Conservation (phyloP, 2,888 invertebrate species). For the Quadroppia sp. region DNA sequence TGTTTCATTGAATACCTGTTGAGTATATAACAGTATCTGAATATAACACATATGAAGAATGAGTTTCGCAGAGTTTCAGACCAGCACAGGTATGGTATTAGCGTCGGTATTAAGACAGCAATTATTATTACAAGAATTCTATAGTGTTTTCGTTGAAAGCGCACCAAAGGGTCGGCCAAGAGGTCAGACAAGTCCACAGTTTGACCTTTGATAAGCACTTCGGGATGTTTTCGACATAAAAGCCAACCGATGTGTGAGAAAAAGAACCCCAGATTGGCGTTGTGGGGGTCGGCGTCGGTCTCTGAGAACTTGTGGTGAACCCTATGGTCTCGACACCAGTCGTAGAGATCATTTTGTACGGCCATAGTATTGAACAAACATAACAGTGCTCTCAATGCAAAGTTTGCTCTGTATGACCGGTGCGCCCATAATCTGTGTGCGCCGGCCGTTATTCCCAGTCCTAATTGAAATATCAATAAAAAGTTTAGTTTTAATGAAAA, state of each 20-base stretch:
- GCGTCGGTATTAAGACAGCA: constrained; percentile 61
- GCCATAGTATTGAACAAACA: constrained; percentile 35
- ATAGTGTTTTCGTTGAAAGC: constrained; percentile 52
- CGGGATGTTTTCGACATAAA: constrained; percentile 45
- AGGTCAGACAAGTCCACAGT: constrained; percentile 44
- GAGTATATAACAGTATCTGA: constrained; percentile 82
- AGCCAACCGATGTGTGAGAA: constrained; percentile 47
- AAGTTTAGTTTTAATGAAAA: too few relatives aligned
- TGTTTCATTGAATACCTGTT: constrained; percentile 59
- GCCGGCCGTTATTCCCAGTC: neutral
- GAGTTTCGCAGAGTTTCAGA: constrained; percentile 70
- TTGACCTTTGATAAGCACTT: constrained; percentile 43
- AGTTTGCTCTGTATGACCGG: constrained; percentile 39
- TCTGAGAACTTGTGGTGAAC: constrained; percentile 54
- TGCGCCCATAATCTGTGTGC: constrained; percentile 70
- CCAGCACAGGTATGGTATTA: constrained; percentile 78
- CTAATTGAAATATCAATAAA: neutral
- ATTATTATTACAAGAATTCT: constrained; percentile 52
- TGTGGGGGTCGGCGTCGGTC: constrained; percentile 48
- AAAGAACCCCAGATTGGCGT: constrained; percentile 47
- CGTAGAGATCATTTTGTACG: constrained; percentile 52
- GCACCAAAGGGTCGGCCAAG: constrained; percentile 44
- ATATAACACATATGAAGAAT: constrained; percentile 73
- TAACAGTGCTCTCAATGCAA: constrained; percentile 16
- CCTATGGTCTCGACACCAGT: constrained; percentile 54